These are phyloP conservation scores for Phyllotreta striolata DNA, from an alignment of 2,888 invertebrate genomes.

Conservation along the genomic window DNA sequence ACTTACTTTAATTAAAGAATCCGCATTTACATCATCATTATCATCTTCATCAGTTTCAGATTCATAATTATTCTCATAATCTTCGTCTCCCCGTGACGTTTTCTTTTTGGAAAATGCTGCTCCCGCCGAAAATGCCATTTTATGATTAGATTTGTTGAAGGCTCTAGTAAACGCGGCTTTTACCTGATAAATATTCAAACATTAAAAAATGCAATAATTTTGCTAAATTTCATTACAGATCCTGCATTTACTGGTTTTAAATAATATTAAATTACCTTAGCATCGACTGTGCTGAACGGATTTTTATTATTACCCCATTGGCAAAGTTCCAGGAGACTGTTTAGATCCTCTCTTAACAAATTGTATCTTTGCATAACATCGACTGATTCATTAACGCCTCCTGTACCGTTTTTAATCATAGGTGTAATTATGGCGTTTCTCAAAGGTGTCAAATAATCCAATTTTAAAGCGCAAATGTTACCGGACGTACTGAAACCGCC, in stretches of 20 bases:
- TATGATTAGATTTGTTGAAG: constrained; percentile 85
- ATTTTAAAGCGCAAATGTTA: constrained; percentile 80
- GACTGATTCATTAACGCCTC: constrained; percentile 77
- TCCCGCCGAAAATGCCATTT: constrained; percentile 79
- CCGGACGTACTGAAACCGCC: constrained; percentile 73
- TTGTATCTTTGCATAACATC: constrained; percentile 83
- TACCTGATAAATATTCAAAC: constrained; percentile 66
- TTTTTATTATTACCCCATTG: constrained; percentile 84
- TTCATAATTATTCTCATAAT: constrained; percentile 59
- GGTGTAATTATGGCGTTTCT: constrained; percentile 80
- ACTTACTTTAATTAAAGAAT: constrained; percentile 81
- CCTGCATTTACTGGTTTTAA: background rate
- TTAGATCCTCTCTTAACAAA: constrained; percentile 89
- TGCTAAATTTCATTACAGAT: constrained; percentile 4
- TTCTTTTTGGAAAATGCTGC: constrained; percentile 70
- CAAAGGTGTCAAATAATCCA: constrained; percentile 88
- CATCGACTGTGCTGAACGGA: constrained; percentile 77
- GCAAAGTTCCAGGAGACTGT: constrained; percentile 85
- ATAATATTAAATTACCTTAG: constrained; percentile 62
- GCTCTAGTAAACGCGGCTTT: constrained; percentile 93
- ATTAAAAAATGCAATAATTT: constrained; percentile 19
- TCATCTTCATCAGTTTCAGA: constrained; percentile 55
- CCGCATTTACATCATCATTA: constrained; percentile 69
- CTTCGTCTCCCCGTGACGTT: constrained; percentile 58
- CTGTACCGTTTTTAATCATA: constrained; percentile 71